A percentile compares a stretch with the other conserved stretches of the same genome.
These are phyloP conservation scores for Abscondita cerata DNA, from an alignment of 2,888 invertebrate genomes.

Conservation along the genomic window DNA sequence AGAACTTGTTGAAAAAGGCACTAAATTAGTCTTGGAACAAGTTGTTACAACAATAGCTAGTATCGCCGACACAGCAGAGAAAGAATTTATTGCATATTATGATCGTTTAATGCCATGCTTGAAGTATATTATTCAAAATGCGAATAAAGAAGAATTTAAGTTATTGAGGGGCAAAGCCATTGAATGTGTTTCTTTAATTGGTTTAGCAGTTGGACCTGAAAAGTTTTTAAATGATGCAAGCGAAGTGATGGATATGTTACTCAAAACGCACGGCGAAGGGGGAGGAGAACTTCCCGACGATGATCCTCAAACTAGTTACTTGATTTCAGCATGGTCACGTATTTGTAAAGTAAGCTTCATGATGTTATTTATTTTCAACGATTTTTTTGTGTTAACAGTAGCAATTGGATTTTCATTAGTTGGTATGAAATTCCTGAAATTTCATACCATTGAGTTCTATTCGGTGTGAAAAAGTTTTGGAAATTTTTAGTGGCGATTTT, in stretches of 20 bases:
- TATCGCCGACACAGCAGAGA: constrained; percentile 97
- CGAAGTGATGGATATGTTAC: constrained; percentile 93
- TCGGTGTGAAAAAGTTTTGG: too few species aligned
- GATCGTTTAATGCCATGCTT: constrained; percentile 93
- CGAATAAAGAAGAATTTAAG: constrained; percentile 85
- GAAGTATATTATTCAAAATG: constrained; percentile 96
- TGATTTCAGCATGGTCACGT: constrained; percentile 98
- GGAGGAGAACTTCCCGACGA: constrained; percentile 87
- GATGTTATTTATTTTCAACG: too few species aligned
- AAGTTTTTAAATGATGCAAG: constrained; percentile 91
- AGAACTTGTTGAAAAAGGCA: constrained; percentile 92
- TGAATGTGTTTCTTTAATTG: constrained; percentile 98
- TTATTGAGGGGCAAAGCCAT: constrained; percentile 95
- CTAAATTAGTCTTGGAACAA: constrained; percentile 96
- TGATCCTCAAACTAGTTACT: constrained; percentile 96
- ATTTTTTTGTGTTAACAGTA: too few species aligned
- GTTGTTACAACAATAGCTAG: constrained; percentile 98
- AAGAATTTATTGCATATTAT: constrained; percentile 94
- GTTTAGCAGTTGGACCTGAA: constrained; percentile 81
- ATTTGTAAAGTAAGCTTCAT: constrained; percentile 89
- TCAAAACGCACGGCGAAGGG: constrained; percentile 88
- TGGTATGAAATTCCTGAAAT: too few species aligned
- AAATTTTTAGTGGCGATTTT: too few species aligned
- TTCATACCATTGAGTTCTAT: too few species aligned
- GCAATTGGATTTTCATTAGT: too few species aligned